Conservation (phyloP, 2,888 invertebrate genomes). For the Caenorhabditis angaria region DNA sequence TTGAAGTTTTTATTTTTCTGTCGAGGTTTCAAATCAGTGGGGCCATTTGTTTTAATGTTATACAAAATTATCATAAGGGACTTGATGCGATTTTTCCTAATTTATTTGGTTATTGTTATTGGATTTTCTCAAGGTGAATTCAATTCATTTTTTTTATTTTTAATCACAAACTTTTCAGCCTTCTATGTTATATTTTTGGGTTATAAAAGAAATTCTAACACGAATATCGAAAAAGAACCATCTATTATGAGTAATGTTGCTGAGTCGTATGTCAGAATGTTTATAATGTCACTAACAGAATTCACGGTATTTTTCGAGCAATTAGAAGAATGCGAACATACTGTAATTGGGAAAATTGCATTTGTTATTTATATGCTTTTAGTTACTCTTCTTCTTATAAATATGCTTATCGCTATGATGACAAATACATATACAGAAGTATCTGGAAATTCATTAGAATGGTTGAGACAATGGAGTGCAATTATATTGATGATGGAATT, state of each 20-base stretch:
- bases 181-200: constrained; percentile 75
- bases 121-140: constrained; percentile 89
- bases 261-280: constrained; percentile 87
- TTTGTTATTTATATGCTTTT: constrained; percentile 97
- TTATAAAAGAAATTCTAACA: constrained; percentile 49
- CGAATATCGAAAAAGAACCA: not conserved
- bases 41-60: constrained; percentile 99
- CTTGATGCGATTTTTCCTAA: constrained; percentile 92
- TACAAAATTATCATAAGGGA: constrained; percentile 98
- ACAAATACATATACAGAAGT: constrained; percentile 97
- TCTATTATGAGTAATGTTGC: constrained; percentile 79
- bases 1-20: constrained; percentile 98
- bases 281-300: constrained; percentile 88
- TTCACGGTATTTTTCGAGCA: constrained; percentile 92
- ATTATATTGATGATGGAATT: constrained; percentile 95
- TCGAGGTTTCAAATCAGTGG: constrained; percentile 95
- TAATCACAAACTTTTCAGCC: constrained; percentile 30
- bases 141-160: no score
- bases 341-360: constrained; percentile 77
- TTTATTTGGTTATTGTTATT: constrained; percentile 94
- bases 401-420: constrained; percentile 99
- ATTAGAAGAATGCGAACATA: constrained; percentile 83
- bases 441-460: constrained; percentile 94
- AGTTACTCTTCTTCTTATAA: constrained; percentile 86
- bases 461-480: constrained; percentile 97